Base-by-base conservation (phyloP, 2,113 vertebrate species). In the Eurystomus gularis region DNA sequence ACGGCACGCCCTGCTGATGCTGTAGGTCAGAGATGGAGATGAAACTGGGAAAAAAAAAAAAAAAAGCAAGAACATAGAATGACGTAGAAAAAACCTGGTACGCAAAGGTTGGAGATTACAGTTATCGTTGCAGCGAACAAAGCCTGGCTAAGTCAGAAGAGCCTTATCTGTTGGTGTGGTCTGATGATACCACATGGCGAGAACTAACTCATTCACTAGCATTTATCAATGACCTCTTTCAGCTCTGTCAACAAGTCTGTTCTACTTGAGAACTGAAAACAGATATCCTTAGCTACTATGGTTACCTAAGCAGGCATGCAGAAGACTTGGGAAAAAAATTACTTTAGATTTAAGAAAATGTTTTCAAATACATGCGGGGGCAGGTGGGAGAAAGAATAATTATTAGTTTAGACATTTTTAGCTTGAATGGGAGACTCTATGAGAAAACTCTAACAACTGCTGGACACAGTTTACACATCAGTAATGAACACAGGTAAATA, bases 1-100 rank as follows among this genome's bases (percentile, higher is more conserved):
- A 99, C 0, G 98, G 95, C 19, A 96, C 17, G 11, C 24, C 80
- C 81, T 99, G 99, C 68, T 94, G 97, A 42, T 88, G 95, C 14
- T 97, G 61, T 16, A 99, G 98, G 88, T 99, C 97, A 1, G 98
- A 98, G 69, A 98, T 49, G 1, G 98, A 98, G 64, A 98, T 82
- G 10, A 96, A 97, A 91, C 98, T 99, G 95, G 8, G 20, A 14
- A 29, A 40, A 31, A 69, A 48, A 49, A 15, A 42, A 29, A 29
- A 46, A 51, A 44, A 42, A 42, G 6, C 2, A 6, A 71, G 35
- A 69, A 13, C 48, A 68, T 4, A 68, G 37, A 75, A 78, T 29
- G 24, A 90, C 44, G 39, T 9, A 31, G 1, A 1, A 69, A 91
- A 61, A 82, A 61, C 2, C 37, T 21, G 25, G 20, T 31, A 20